Evolutionary conservation across 2,113 vertebrate genomes (phyloP), one percentile per base, ranked within the genome.

Genomic region (Hippolais icterina): DNA sequence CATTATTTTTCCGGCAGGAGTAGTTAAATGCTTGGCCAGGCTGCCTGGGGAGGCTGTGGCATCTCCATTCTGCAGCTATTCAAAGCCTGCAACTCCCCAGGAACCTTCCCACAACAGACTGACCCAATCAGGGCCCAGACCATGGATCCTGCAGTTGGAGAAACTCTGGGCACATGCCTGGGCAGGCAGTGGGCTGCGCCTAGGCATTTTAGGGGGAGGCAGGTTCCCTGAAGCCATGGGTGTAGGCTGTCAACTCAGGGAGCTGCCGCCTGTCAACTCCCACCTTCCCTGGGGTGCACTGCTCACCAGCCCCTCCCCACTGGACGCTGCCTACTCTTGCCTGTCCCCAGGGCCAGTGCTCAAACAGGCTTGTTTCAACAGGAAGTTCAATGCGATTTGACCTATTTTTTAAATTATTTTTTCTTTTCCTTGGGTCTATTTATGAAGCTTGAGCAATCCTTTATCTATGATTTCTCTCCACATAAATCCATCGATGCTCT

Each of bases 401-500:
- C 93, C 96, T 96, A 66, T 86, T 93, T 97, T 84, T 72, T 3
- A 70, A 63, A 77, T 77, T 15, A 18, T 23, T 61, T 75, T 75
- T 75, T 37, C 76, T 49, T 71, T 16, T 17, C 75, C 83, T 94
- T 11, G 7, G 72, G 90, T 83, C 83, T 96, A 31, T 96, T 95
- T 96, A 90, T 86, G 88, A 96, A 94, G 88, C 83, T 77, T 66
- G 47, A 96, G 76, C 79, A 83, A 80, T 88, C 44, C 76, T 92
- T 81, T 90, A 60, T 93, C 85, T 89, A 63, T n/a, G 68, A 90
- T 59, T 95, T 76, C 82, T 86, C 79, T 93, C 68, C 71, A 84
- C 37, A 75, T 89, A 90, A 94, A 96, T 90, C 75, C 6, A 3
- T 66, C 87, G 56, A 13, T 35, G 31, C 60, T 86, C 44, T 59